These are phyloP conservation scores for Xyrichtys novacula DNA, from an alignment of 2,797 vertebrate genomes.

Conservation along the genomic window DNA sequence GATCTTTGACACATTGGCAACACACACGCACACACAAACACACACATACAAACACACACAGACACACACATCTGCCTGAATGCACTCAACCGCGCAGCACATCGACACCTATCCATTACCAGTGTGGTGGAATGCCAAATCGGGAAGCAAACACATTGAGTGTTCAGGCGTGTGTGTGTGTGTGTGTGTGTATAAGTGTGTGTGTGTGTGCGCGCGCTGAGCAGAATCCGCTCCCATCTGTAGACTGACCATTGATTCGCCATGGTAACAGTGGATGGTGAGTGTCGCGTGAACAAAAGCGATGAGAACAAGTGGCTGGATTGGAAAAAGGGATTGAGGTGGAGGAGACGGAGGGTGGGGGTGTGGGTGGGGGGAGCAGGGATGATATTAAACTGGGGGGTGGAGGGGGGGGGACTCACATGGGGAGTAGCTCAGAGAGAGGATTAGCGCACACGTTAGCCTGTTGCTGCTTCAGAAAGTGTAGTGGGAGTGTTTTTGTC, in stretches of 20 bases:
- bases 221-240: constrained; percentile 72
- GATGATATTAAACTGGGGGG: constrained; percentile 30
- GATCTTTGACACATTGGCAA: constrained; percentile 64
- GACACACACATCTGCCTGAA: constrained; percentile 9
- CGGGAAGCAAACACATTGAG: constrained; percentile 32
- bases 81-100: constrained; percentile 17
- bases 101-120: constrained; percentile 58
- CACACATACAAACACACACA: constrained; percentile 17
- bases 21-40: constrained; percentile 32
- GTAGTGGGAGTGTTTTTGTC: constrained; percentile 65
- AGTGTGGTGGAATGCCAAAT: constrained; percentile 57
- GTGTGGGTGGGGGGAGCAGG: constrained; percentile 25
- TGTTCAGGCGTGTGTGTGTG: constrained; percentile 25
- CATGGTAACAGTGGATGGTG: constrained; percentile 78
- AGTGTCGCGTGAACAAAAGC: constrained; percentile 75
- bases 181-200: constrained; percentile 12
- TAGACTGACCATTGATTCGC: constrained; percentile 79
- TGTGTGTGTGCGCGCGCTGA: constrained; percentile 8
- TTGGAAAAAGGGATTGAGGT: constrained; percentile 27
- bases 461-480: constrained; percentile 62
- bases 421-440: constrained; percentile 21
- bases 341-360: constrained; percentile 3
- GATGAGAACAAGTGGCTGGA: constrained; percentile 58
- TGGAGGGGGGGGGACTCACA: constrained; percentile 33
- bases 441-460: constrained; percentile 34